phyloP scores from a whole-genome alignment of 92 coral and sea anemone genomes.

The Porites evermanni region DNA sequence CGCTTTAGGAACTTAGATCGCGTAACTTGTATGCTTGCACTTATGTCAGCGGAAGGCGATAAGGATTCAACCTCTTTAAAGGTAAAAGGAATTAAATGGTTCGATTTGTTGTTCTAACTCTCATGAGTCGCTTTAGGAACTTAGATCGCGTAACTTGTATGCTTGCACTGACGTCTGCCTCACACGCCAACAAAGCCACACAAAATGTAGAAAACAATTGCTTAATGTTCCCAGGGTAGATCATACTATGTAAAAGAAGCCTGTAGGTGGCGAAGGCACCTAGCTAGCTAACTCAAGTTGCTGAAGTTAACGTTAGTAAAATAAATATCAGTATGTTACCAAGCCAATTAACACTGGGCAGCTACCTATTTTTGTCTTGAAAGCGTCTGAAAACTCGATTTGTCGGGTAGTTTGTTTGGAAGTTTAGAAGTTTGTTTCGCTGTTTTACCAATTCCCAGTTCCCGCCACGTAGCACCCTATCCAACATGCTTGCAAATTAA shows the following conservation, averaged over 20 bases:
- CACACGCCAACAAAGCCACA: background rate
- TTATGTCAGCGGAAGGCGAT: constrained; percentile 5
- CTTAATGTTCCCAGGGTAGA: constrained; percentile 10
- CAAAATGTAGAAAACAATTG: background rate
- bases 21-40: constrained; percentile 17
- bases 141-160: background rate
- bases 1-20: constrained; percentile 19
- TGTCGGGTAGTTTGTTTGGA: no score
- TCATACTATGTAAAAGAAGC: background rate
- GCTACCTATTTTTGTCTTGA: no score
- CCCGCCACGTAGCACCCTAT: no score
- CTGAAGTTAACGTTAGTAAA: no score
- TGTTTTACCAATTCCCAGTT: no score
- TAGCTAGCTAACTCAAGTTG: no score
- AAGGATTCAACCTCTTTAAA: background rate
- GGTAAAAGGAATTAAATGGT: constrained; percentile 24
- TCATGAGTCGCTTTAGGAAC: no score
- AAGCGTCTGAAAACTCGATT: no score
- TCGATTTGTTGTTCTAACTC: background rate
- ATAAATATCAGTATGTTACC: background rate
- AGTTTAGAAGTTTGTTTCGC: no score
- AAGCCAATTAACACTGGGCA: background rate
- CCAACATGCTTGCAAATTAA: no score
- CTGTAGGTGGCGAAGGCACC: no score
- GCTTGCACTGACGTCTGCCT: background rate